Evolutionary conservation across 2,797 vertebrate genomes (phyloP).

Genomic region (Chelon labrosus): DNA sequence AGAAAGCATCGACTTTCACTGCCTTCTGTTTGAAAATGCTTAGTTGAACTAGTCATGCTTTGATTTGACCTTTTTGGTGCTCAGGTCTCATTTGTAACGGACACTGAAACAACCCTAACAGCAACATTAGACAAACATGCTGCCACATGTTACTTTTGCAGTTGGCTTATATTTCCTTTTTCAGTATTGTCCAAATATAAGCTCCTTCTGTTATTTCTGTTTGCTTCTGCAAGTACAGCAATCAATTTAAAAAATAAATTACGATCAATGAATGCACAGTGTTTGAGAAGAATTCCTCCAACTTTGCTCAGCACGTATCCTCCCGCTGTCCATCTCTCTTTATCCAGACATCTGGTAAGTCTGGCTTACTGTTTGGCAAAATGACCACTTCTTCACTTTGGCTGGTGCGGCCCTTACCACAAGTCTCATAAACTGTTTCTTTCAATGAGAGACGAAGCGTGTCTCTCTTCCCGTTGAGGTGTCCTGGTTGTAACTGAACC

Average conservation of each 20-base stretch:
- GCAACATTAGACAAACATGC: conserved; percentile 58
- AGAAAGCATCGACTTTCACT: conserved; percentile 1
- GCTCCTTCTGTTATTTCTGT: conserved; percentile 27
- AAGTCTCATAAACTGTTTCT: conserved; percentile 91
- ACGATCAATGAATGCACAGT: conserved; percentile 51
- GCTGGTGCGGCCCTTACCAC: conserved; percentile 87
- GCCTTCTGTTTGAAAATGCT: conserved; percentile 12
- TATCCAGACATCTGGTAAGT: conserved; percentile 97
- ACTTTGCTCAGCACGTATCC: conserved; percentile 74
- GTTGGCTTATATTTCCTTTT: conserved; percentile 67
- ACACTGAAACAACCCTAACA: conserved; percentile 33
- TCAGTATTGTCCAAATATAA: conserved; percentile 31
- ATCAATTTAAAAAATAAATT: conserved; percentile 15
- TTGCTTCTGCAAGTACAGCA: not conserved
- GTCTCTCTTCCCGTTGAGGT: conserved; percentile 94
- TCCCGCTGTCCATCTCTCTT: conserved; percentile 87
- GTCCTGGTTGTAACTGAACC: conserved; percentile 85
- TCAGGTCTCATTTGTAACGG: conserved; percentile 39
- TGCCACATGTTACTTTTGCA: conserved; percentile 47
- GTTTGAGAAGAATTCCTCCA: conserved; percentile 37
- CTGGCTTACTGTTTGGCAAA: conserved; percentile 96
- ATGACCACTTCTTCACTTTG: conserved; percentile 88
- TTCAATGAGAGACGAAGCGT: conserved; percentile 92
- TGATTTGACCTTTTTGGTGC: conserved; percentile 44
- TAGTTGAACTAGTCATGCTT: conserved; percentile 41